A percentile compares a stretch with the other conserved stretches of the same genome.
These are phyloP conservation scores for Parnassius mnemosyne DNA, from an alignment of 2,888 invertebrate species.

Conservation along the genomic window DNA sequence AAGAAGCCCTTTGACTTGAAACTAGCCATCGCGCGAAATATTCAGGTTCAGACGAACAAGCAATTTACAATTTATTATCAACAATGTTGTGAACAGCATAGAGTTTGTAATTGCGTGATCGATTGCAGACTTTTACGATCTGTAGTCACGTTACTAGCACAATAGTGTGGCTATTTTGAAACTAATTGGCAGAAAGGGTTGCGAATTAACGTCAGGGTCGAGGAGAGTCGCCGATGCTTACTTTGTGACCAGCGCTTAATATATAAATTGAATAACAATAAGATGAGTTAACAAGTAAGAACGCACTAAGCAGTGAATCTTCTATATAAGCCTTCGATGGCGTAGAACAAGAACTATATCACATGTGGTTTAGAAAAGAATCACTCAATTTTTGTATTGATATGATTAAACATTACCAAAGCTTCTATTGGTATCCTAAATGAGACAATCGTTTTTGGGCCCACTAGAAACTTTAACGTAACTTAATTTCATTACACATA, in stretches of 20 bases:
- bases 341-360: no score
- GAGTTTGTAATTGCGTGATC: slow-evolving; percentile 38
- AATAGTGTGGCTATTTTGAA: slow-evolving; percentile 79
- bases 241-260: slow-evolving; percentile 54
- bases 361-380: no score
- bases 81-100: slow-evolving; percentile 40
- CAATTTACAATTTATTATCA: slow-evolving; percentile 36
- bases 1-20: slow-evolving; percentile 80
- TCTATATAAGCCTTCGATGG: neutral
- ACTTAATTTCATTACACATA: no score
- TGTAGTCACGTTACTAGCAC: slow-evolving; percentile 66
- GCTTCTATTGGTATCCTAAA: no score
- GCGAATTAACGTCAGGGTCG: slow-evolving; percentile 78
- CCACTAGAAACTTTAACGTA: no score
- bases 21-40: slow-evolving; percentile 63
- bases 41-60: slow-evolving; percentile 39
- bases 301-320: neutral
- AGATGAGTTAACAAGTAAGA: neutral
- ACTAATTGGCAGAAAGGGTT: slow-evolving; percentile 81
- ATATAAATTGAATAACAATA: slow-evolving; percentile 22
- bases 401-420: no score
- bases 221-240: slow-evolving; percentile 53
- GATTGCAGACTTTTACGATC: slow-evolving; percentile 54
- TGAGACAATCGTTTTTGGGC: no score
- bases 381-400: no score